Conservation (phyloP, 2,113 vertebrate species). For the Pseudopipra pipra region DNA sequence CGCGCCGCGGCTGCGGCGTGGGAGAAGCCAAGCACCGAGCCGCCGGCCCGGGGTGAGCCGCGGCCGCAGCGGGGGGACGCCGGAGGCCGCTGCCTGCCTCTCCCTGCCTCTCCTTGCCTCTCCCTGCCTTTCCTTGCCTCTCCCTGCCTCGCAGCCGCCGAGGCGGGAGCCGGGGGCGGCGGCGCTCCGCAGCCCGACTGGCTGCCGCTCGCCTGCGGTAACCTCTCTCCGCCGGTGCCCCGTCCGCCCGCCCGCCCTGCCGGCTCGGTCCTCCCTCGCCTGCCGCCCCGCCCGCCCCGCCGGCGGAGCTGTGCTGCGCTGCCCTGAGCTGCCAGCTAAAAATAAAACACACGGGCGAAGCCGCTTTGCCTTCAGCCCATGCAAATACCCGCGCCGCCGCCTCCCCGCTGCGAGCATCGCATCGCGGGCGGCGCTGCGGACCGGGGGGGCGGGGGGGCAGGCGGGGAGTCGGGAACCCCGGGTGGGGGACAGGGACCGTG, state of each 20-base stretch:
- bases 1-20: constrained; percentile 44
- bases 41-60: neutral
- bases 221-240: constrained; percentile 36
- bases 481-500: neutral
- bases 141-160: neutral
- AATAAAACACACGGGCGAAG: constrained; percentile 71
- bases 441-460: neutral
- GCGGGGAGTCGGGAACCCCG: neutral
- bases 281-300: constrained; percentile 45
- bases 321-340: constrained; percentile 74
- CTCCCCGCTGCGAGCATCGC: neutral
- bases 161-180: neutral
- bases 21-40: constrained; percentile 18
- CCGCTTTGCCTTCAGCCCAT: constrained; percentile 65
- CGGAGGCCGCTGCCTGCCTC: neutral
- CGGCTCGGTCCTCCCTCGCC: neutral
- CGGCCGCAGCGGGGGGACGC: neutral
- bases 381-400: constrained; percentile 46
- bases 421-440: neutral
- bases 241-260: neutral
- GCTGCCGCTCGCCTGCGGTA: constrained; percentile 13
- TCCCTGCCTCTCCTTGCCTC: neutral
- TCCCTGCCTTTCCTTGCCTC: neutral
- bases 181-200: neutral
- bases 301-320: neutral